These are phyloP conservation scores for Ceratina australensis DNA, from an alignment of 1,140 invertebrate species.

Conservation along the genomic window DNA sequence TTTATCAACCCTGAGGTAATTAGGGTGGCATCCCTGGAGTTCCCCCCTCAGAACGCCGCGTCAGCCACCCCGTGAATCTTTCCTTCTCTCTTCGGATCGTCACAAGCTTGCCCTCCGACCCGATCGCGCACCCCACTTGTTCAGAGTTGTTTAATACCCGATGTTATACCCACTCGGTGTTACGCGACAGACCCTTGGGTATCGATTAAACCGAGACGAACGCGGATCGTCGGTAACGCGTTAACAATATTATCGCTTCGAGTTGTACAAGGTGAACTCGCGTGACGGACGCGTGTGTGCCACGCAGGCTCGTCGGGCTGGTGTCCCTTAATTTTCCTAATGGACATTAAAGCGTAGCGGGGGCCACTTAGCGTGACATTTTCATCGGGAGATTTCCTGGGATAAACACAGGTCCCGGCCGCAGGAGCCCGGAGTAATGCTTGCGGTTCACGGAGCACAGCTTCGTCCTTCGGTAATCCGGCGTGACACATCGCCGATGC, in stretches of 20 bases:
- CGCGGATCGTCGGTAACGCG: no score
- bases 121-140: not conserved
- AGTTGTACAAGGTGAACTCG: no score
- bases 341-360: slow-evolving; percentile 31
- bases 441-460: slow-evolving; percentile 39
- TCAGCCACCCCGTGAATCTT: slow-evolving; percentile 11
- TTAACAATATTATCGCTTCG: no score
- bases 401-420: slow-evolving; percentile 46
- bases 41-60: slow-evolving; percentile 50
- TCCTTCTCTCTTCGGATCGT: not conserved
- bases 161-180: no score
- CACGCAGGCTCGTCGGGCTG: not conserved
- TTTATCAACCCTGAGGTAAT: slow-evolving; percentile 77
- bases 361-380: slow-evolving; percentile 50
- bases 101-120: not conserved
- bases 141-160: no score
- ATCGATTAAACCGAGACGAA: no score
- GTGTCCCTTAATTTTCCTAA: slow-evolving; percentile 46
- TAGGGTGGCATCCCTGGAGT: slow-evolving; percentile 78
- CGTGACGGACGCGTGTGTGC: no score
- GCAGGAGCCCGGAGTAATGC: slow-evolving; percentile 29
- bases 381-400: slow-evolving; percentile 47
- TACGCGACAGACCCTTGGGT: no score
- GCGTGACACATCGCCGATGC: slow-evolving; percentile 54
- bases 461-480: slow-evolving; percentile 50